phyloP scores from a whole-genome alignment of 2,888 invertebrate species.

The Anthoptus insignis region DNA sequence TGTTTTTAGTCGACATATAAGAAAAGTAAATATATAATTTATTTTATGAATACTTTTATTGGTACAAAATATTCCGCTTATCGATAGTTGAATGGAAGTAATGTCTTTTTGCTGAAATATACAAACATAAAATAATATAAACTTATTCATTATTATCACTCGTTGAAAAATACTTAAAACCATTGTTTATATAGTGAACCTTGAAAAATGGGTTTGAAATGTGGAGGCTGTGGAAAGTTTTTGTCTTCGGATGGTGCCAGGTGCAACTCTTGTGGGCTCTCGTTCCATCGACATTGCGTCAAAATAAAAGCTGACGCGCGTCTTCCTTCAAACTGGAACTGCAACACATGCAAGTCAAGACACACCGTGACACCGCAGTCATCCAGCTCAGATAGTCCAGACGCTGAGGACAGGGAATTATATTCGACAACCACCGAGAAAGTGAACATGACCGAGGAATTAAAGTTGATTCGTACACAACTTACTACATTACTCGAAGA shows the following conservation, averaged over 20 bases:
- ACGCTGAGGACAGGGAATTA: not conserved
- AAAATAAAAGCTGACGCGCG: slow-evolving; percentile 1
- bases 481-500: not conserved
- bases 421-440: not conserved
- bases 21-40: too few species aligned
- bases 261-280: not conserved
- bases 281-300: not conserved
- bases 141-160: too few species aligned
- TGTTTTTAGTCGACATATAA: too few species aligned
- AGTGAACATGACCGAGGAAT: not conserved
- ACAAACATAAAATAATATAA: too few species aligned
- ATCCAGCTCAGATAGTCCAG: not conserved
- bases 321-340: not conserved
- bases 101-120: too few species aligned
- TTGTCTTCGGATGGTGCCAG: not conserved
- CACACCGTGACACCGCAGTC: slow-evolving; percentile 3
- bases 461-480: not conserved
- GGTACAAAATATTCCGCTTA: too few species aligned
- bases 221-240: not conserved
- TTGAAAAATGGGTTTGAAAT: not conserved
- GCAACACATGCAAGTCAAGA: not conserved
- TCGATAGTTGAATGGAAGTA: too few species aligned
- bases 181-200: too few species aligned
- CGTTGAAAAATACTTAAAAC: too few species aligned
- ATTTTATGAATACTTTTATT: too few species aligned